Conservation (phyloP, 2,113 vertebrate genomes). For the Peromyscus maniculatus region DNA sequence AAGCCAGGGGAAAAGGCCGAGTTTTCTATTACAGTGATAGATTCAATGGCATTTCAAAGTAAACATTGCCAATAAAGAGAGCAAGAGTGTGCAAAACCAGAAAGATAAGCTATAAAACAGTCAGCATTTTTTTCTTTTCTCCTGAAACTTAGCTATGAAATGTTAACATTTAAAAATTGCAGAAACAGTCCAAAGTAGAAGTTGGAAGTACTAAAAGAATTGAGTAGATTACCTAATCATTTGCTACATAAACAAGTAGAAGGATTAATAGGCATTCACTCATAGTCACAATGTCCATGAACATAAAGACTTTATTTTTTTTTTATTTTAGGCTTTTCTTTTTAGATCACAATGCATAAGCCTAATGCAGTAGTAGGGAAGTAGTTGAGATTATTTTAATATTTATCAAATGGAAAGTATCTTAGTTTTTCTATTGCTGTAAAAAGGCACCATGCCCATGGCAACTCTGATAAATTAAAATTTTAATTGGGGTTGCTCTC, state of each 20-base stretch:
- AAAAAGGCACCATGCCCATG: not conserved
- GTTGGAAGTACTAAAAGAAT: not conserved
- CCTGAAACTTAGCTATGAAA: not conserved
- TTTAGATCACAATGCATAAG: not conserved
- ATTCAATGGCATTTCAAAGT: slow-evolving; percentile 58
- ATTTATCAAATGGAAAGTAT: slow-evolving; percentile 4
- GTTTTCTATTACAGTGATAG: slow-evolving; percentile 47
- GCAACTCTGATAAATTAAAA: not conserved
- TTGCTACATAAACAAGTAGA: not conserved
- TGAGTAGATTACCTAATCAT: not conserved
- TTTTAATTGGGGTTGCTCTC: not conserved
- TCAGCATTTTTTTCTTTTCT: slow-evolving; percentile 49
- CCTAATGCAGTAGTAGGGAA: not conserved
- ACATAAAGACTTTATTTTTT: not conserved
- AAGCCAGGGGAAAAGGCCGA: not conserved
- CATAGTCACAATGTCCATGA: not conserved
- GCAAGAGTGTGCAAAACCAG: slow-evolving; percentile 17
- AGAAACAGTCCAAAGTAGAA: not conserved
- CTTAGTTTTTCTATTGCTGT: not conserved
- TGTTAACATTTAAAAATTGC: slow-evolving; percentile 11
- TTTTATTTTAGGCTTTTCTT: not conserved
- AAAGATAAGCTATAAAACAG: slow-evolving; percentile 12
- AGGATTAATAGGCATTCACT: not conserved
- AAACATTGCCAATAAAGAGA: slow-evolving; percentile 52
- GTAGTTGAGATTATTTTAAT: not conserved